These are phyloP conservation scores for Coreius guichenoti DNA, from an alignment of 2,797 vertebrate species.

Conservation along the genomic window DNA sequence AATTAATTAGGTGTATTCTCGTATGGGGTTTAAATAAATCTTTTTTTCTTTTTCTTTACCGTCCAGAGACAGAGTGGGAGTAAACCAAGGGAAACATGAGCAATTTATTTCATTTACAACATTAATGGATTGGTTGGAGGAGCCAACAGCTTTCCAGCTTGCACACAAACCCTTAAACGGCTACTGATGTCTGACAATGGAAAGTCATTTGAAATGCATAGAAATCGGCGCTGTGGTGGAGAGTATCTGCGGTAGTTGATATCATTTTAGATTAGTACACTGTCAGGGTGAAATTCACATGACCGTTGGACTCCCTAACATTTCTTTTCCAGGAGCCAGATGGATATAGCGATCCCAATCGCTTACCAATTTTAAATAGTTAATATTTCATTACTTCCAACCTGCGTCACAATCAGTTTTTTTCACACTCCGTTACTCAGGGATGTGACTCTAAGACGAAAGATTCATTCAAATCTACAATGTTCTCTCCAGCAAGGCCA, in stretches of 20 bases:
- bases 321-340: slow-evolving; percentile 41
- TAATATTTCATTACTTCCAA: slow-evolving; percentile 51
- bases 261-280: slow-evolving; percentile 62
- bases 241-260: slow-evolving; percentile 42
- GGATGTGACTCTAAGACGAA: slow-evolving; percentile 2
- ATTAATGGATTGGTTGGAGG: slow-evolving; percentile 35
- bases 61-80: not conserved
- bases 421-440: slow-evolving; percentile 25
- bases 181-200: slow-evolving; percentile 42
- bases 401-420: slow-evolving; percentile 15
- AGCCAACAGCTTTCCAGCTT: slow-evolving; percentile 19
- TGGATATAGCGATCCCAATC: slow-evolving; percentile 45
- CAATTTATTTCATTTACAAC: slow-evolving; percentile 30
- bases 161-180: slow-evolving; percentile 36
- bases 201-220: slow-evolving; percentile 58
- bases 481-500: not conserved
- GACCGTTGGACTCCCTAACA: slow-evolving; percentile 39
- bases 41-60: not conserved
- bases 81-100: not conserved
- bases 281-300: slow-evolving; percentile 53
- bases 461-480: slow-evolving; percentile 3
- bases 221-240: slow-evolving; percentile 42
- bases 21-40: not conserved
- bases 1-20: slow-evolving; percentile 1
- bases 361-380: slow-evolving; percentile 33